Evolutionary conservation across 1,140 invertebrate genomes (phyloP), one percentile per base, ranked within the genome.

Genomic region (Bombus balteatus): DNA sequence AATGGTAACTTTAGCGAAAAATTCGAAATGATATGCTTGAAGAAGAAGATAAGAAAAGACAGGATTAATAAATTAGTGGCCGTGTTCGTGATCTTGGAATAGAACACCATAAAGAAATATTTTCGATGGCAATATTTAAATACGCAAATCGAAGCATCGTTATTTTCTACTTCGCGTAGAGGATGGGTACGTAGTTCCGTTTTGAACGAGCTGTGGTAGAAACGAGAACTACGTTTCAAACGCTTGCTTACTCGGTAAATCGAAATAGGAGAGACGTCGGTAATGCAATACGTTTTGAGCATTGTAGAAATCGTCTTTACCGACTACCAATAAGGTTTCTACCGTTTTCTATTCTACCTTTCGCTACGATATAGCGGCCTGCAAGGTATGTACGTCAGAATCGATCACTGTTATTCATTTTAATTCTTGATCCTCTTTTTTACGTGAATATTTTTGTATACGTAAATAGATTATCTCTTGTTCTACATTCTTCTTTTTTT

Each of bases 231-330:
- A 62, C 43, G 28, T 37, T 39, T 81, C n/a, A 47, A 57, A 13
- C 22, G 5, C 15, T 37, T 28, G 37, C 53, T 70, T 65, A 10
- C 41, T 83, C 15, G 87, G 41, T 87, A 87, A 28, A 43, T 3
- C 22, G 32, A 13, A 57, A 39, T 2, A 6, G 18, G 22, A 18
- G n/a, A 25, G 0, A 4, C 22, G 87, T 83, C 87, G 88, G 84
- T 71, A 89, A 83, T 12, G 25, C 65, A 87, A 84, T 0, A 41
- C 13, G 32, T 59, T 43, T 18, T 28, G 10, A n/a, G 18, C 22
- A 28, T 59, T 47, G 37, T 65, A 47, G 53, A 32, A 18, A 39
- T 39, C 37, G 15, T 25, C 13, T 59, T 86, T 89, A 87, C 62
- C 88, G 62, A 43, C 80, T 1, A 73, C 12, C 3, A 73, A 8